Conservation (phyloP, 2,113 vertebrate genomes). For the Sakesphorus luctuosus region DNA sequence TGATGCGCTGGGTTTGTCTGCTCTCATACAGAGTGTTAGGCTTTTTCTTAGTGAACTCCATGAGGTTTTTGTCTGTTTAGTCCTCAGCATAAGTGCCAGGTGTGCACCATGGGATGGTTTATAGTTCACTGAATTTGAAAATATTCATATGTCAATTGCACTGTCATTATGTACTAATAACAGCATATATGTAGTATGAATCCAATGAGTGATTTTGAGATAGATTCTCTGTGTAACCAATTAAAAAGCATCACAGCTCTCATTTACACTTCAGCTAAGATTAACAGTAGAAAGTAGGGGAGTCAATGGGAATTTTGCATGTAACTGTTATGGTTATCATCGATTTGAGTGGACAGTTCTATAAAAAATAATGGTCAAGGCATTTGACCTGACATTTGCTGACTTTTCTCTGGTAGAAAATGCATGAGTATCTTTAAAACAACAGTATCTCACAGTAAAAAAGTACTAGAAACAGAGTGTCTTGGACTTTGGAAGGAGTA, state of each 20-base stretch:
- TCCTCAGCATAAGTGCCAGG: not conserved
- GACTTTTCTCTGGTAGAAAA: not conserved
- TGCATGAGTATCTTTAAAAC: not conserved
- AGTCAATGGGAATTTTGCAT: not conserved
- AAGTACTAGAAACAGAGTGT: not conserved
- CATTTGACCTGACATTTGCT: not conserved
- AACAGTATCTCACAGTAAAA: not conserved
- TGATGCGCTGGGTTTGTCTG: not conserved
- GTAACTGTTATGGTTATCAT: not conserved
- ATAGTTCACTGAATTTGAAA: not conserved
- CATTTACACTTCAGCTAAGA: not conserved
- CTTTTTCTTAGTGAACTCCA: not conserved
- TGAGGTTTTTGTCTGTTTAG: not conserved
- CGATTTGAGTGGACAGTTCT: not conserved
- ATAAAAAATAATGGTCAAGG: not conserved
- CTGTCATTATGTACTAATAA: not conserved
- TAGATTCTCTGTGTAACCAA: not conserved
- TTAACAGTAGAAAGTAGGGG: fast-evolving
- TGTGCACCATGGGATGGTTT: not conserved
- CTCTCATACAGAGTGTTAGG: not conserved
- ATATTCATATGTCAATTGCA: not conserved
- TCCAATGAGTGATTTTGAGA: not conserved
- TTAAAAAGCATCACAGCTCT: not conserved
- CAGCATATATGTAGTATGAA: not conserved
- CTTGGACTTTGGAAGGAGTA: not conserved